Conservation (phyloP, 2,797 vertebrate species). For the Erithacus rubecula region DNA sequence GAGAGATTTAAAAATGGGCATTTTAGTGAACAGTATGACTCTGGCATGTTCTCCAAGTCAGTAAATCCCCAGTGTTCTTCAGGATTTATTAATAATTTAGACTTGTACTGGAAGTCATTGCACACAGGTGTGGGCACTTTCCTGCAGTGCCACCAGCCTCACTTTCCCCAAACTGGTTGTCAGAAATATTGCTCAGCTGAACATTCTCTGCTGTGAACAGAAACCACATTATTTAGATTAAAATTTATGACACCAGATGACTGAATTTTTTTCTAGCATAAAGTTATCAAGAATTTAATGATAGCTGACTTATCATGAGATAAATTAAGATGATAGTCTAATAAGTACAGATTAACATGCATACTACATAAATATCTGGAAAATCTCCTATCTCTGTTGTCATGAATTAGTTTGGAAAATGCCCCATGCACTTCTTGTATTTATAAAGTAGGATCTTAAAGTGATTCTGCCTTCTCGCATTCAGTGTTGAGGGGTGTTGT, state of each 20-base stretch:
- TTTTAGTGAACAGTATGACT: not conserved
- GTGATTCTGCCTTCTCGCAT: not conserved
- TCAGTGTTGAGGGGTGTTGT: not conserved
- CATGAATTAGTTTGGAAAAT: not conserved
- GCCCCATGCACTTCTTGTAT: not conserved
- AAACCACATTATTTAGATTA: not conserved
- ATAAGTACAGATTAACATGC: not conserved
- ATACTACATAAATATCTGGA: not conserved
- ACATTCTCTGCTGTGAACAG: not conserved
- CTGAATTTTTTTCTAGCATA: not conserved
- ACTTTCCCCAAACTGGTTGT: not conserved
- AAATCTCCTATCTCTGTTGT: not conserved
- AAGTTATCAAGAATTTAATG: not conserved
- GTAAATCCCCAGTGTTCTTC: not conserved
- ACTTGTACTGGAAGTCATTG: not conserved
- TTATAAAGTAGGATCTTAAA: not conserved
- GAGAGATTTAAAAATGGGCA: not conserved
- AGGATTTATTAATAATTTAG: not conserved
- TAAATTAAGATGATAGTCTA: not conserved
- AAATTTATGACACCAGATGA: not conserved
- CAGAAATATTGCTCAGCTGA: not conserved
- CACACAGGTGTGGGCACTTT: not conserved
- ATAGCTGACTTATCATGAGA: not conserved
- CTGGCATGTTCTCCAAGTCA: not conserved
- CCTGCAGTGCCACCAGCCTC: not conserved